These are phyloP conservation scores for Dascillus cervinus DNA, from an alignment of 2,888 invertebrate genomes.

Conservation along the genomic window DNA sequence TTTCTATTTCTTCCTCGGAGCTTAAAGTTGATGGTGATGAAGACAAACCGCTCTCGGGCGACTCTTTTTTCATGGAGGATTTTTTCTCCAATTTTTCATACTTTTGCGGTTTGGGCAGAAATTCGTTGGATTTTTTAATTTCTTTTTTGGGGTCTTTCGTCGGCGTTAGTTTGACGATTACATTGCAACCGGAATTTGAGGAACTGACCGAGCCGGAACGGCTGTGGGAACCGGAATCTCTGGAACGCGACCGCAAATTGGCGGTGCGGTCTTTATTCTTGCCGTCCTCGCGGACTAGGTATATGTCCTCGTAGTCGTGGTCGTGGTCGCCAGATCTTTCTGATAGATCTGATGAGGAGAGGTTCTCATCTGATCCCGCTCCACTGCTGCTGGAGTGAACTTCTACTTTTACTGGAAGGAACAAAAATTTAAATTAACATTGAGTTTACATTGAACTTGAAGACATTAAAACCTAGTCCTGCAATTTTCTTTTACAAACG, in stretches of 20 bases:
- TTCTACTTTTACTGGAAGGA: constrained; percentile 70
- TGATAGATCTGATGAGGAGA: constrained; percentile 51
- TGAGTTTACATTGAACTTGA: too few relatives aligned
- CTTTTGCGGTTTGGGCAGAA: constrained; percentile 37
- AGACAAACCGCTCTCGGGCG: constrained; percentile 35
- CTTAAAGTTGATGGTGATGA: constrained; percentile 39
- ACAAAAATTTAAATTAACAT: too few relatives aligned
- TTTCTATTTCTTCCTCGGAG: constrained; percentile 34
- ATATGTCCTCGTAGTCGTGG: constrained; percentile 79
- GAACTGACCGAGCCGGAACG: constrained; percentile 50
- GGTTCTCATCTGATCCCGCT: constrained; percentile 56
- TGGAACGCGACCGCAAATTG: constrained; percentile 29
- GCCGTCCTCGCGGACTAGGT: constrained; percentile 57
- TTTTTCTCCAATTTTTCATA: constrained; percentile 32
- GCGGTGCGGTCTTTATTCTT: constrained; percentile 21
- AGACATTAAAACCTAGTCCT: too few relatives aligned
- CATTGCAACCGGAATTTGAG: constrained; percentile 38
- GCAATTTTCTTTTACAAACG: too few relatives aligned
- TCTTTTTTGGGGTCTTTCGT: constrained; percentile 16
- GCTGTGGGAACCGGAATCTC: constrained; percentile 68
- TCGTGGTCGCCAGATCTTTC: constrained; percentile 47
- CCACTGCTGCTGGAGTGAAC: constrained; percentile 69
- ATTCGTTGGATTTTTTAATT: constrained; percentile 33
- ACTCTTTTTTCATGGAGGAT: constrained; percentile 17
- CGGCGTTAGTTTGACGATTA: constrained; percentile 33